phyloP scores from a whole-genome alignment of 1,140 invertebrate species.

The Eueides isabella region DNA sequence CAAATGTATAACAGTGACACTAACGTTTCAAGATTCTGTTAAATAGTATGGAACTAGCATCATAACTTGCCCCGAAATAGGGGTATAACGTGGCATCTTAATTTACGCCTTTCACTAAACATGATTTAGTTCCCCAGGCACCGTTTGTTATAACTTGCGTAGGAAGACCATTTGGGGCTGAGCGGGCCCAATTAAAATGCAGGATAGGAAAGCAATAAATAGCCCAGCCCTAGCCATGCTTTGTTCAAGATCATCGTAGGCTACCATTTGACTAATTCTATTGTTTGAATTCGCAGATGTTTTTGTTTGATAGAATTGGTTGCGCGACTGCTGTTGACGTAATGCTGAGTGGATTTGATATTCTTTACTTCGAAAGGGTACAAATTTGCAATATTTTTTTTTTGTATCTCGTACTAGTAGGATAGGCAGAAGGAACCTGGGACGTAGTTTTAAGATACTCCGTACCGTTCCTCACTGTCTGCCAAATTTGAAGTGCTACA shows the following conservation, averaged over 20 bases:
- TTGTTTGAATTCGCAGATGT: conserved; percentile 24
- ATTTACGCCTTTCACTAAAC: conserved; percentile 40
- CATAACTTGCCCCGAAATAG: not conserved
- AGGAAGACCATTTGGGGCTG: conserved; percentile 27
- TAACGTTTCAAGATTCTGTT: not conserved
- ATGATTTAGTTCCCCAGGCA: conserved; percentile 38
- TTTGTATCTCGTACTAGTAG: too few relatives aligned
- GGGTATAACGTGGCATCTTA: conserved; percentile 31
- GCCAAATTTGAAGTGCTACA: too few relatives aligned
- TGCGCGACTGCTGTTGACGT: conserved; percentile 6
- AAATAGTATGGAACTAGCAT: not conserved
- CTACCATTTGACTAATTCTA: conserved; percentile 31
- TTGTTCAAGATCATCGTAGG: conserved; percentile 26
- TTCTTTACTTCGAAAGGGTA: not conserved
- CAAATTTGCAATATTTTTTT: too few relatives aligned
- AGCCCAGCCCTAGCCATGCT: conserved; percentile 14
- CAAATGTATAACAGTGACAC: not conserved
- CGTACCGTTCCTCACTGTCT: too few relatives aligned
- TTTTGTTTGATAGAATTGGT: conserved; percentile 20
- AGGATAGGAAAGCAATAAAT: conserved; percentile 28
- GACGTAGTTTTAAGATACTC: too few relatives aligned
- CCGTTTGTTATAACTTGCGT: conserved; percentile 42
- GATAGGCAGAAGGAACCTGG: too few relatives aligned
- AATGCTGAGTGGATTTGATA: not conserved
- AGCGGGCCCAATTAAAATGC: conserved; percentile 41